Base-by-base conservation (phyloP, 2,888 invertebrate species). In the Entomobrya multifasciata region DNA sequence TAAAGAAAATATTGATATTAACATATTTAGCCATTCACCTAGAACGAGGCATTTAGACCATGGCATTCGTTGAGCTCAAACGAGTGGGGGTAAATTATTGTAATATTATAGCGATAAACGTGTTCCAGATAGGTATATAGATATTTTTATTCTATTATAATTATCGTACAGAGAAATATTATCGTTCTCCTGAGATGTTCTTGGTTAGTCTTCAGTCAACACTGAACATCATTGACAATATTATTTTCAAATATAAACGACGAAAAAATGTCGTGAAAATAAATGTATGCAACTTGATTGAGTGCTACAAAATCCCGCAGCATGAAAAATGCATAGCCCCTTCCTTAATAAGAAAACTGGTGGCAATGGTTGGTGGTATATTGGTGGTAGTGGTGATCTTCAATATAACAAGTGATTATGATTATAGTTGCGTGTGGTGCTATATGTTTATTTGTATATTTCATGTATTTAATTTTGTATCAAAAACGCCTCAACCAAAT, bases 301-400 rank as follows among this genome's bases (percentile, higher is more conserved):
- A 11, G 4, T 36, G 4, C 4, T 36, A 36, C 4, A 36, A 8
- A 36, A 36, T 4, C 36, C 36, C 36, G 8, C 36, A 36, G 8
- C 36, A 36, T 36, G 36, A 6, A 6, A 36, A 36, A n/a, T 17
- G 65, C 25, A 25, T 17, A 55, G 22, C 22, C 55, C 10, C 22
- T 55, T 55, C 55, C n/a, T 30, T 36, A 62, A 36, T 36, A 62
- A n/a, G 36, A 17, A 62, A 62, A 62, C 62, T 36, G 36, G 22
- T 44, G 22, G 17, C 20, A 17, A 3, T 49, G 49, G 49, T 15
- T 49, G 44, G n/a, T 15, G 47, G n/a, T 47, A 47, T 15, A 17
- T 17, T 52, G 52, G 1, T 6, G 52, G 36, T 36, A 36, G 36
- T 36, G 36, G 36, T 36, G 36, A 36, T 36, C 8, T 36, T 8